These are phyloP conservation scores for Microchrysa polita DNA, from an alignment of 2,888 invertebrate species.

Conservation along the genomic window DNA sequence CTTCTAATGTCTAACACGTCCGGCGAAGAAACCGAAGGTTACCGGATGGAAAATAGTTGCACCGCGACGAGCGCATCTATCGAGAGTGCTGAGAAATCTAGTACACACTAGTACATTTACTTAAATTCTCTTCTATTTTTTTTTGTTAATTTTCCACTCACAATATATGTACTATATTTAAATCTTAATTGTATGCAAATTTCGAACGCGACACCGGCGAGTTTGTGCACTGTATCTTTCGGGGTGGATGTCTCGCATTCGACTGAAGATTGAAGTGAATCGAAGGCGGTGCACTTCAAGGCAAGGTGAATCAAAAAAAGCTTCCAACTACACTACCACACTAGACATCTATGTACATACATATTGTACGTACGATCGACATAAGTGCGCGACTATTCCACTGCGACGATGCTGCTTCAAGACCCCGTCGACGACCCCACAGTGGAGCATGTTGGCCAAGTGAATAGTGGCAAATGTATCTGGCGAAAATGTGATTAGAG, in stretches of 20 bases:
- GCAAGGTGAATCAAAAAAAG: conserved; percentile 40
- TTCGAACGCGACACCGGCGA: background rate
- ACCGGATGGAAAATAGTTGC: too few relatives aligned
- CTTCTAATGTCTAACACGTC: too few relatives aligned
- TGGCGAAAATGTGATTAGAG: background rate
- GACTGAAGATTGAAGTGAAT: conserved; percentile 15
- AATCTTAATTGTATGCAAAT: conserved; percentile 12
- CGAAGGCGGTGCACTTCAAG: conserved; percentile 38
- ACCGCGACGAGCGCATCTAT: too few relatives aligned
- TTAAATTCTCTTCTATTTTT: too few relatives aligned
- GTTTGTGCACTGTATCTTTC: conserved; percentile 5
- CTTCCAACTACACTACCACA: conserved; percentile 25
- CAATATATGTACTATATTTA: too few relatives aligned
- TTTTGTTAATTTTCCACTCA: background rate
- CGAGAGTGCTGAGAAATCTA: too few relatives aligned
- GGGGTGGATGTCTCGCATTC: conserved; percentile 32
- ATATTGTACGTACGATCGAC: conserved; percentile 4
- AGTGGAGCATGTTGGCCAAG: conserved; percentile 24
- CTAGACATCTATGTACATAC: too few relatives aligned
- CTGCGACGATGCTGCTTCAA: conserved; percentile 11
- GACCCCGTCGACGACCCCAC: conserved; percentile 16
- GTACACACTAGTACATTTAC: too few relatives aligned
- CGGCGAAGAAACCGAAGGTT: too few relatives aligned
- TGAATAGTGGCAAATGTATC: background rate
- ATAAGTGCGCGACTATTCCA: conserved; percentile 27